Evolutionary conservation across 1,140 invertebrate genomes (phyloP), one percentile per base, ranked within the genome.

Genomic region (Chrysomallon squamiferum): DNA sequence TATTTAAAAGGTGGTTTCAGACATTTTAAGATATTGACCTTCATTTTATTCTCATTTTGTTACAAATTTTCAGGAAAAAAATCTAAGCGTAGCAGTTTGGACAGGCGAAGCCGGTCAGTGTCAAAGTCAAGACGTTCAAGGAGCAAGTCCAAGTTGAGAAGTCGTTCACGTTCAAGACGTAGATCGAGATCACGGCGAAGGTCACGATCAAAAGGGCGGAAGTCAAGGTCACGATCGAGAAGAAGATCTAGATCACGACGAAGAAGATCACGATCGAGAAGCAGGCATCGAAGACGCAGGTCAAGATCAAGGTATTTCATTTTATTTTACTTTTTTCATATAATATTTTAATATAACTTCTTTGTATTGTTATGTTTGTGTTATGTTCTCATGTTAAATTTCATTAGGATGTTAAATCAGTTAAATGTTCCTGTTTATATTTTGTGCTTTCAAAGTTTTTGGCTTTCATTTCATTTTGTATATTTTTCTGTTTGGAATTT

Each of bases 151-250:
- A 18, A 18, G 27, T 71, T 66, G 11, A 68, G 69, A 45, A 68
- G 69, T 43, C 68, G 75, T n/a, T 74, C 71, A 59, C 62, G 74
- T 27, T 76, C 75, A 15, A 54, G 81, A 7, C 78, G 76, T n/a
- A 72, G 74, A 47, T 80, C 78, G 33, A 72, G 69, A 45, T 54
- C 43, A 18, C 66, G 71, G n/a, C 66, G 68, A 27, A 61, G 66
- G n/a, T 75, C 79, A 20, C 67, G 72, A 33, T 74, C 77, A 30
- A 68, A 76, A 62, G 35, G 35, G 6, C 72, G 65, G 27, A 54
- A 74, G 11, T 72, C 71, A 49, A 57, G 73, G 38, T 77, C 75
- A 29, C 62, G 74, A 33, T 72, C 73, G 22, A 65, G 66, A 47
- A 45, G 45, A 32, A 56, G 65, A 41, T 67, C 65, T 13, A 32